Evolutionary conservation across 2,797 vertebrate species (phyloP).

Genomic region (Poecilia gillii): DNA sequence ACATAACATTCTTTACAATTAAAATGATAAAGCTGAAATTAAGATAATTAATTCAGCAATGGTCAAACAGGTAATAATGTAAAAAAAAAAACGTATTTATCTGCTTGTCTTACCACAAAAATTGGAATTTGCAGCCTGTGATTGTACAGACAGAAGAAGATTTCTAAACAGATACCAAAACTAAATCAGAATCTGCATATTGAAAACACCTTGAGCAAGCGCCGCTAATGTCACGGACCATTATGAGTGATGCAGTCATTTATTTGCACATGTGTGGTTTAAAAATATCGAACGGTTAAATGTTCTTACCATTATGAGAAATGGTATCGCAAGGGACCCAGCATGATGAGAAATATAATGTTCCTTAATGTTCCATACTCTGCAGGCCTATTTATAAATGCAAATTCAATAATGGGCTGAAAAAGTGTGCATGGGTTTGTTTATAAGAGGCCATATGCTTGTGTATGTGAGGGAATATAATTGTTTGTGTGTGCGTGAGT

Average conservation of each 20-base stretch:
- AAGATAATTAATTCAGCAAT: conserved; percentile 7
- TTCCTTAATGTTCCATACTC: conserved; percentile 51
- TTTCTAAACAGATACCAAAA: conserved; percentile 5
- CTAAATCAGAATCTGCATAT: neutral
- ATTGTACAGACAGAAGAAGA: conserved; percentile 13
- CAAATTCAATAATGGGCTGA: conserved; percentile 59
- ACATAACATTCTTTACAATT: conserved; percentile 6
- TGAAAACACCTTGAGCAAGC: conserved; percentile 18
- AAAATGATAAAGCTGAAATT: conserved; percentile 13
- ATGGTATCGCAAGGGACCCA: conserved; percentile 30
- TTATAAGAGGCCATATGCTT: conserved; percentile 15
- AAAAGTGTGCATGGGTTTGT: conserved; percentile 33
- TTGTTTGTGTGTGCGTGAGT: conserved; percentile 3
- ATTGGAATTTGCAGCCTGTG: conserved; percentile 6
- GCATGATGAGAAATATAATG: conserved; percentile 56
- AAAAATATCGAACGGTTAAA: conserved; percentile 46
- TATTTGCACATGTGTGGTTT: neutral
- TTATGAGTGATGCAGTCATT: conserved; percentile 32
- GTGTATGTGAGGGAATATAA: neutral
- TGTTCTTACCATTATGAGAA: conserved; percentile 40
- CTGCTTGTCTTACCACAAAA: neutral
- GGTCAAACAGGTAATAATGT: neutral
- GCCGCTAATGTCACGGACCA: conserved; percentile 18
- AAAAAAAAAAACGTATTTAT: conserved; percentile 13
- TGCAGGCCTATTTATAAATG: conserved; percentile 55